Conservation (phyloP, 2,113 vertebrate species). For the Otus sunia region DNA sequence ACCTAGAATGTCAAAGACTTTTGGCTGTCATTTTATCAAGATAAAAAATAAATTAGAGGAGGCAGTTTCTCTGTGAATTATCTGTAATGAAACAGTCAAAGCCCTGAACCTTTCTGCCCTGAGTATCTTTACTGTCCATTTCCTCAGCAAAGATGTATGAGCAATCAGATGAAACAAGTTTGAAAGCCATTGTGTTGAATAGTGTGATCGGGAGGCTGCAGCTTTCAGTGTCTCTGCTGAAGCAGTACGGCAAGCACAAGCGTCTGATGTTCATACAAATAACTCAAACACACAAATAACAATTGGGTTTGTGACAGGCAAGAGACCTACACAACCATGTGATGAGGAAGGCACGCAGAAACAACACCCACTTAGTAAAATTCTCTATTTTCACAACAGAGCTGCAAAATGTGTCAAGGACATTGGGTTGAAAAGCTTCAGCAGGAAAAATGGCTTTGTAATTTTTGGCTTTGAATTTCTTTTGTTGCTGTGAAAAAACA, state of each 20-base stretch:
- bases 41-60: slow-evolving; percentile 51
- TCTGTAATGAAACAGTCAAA: slow-evolving; percentile 56
- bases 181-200: slow-evolving; percentile 5
- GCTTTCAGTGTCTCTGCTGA: neutral
- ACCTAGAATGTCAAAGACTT: slow-evolving; percentile 34
- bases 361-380: neutral
- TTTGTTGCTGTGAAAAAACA: neutral
- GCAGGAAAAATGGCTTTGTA: neutral
- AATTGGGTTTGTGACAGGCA: neutral
- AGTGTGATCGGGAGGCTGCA: neutral
- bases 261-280: neutral
- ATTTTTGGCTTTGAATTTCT: fast-evolving
- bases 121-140: slow-evolving; percentile 10
- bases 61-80: slow-evolving; percentile 52
- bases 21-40: slow-evolving; percentile 41
- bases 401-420: neutral
- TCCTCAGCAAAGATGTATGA: slow-evolving; percentile 27
- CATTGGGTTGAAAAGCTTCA: neutral
- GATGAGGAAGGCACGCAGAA: neutral
- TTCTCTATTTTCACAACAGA: neutral
- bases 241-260: neutral
- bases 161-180: slow-evolving; percentile 28
- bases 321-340: neutral
- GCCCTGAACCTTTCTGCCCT: slow-evolving; percentile 31
- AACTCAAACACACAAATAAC: neutral